Conservation (phyloP, 2,797 vertebrate genomes). For the Morelia viridis region DNA sequence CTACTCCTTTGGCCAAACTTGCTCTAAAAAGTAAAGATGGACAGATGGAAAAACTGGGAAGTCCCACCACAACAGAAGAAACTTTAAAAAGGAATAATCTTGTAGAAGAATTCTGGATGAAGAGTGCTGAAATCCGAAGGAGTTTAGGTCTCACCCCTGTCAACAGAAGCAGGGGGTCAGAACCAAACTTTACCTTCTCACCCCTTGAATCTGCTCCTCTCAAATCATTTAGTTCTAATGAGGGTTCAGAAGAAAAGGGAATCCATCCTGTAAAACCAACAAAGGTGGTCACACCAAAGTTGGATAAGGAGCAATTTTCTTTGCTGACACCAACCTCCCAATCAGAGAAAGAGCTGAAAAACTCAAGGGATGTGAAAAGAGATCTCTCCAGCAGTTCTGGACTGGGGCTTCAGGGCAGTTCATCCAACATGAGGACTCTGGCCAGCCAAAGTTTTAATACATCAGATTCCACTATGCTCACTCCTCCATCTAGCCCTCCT, state of each 20-base stretch:
- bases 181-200: constrained; percentile 73
- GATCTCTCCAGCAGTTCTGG: constrained; percentile 92
- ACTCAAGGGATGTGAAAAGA: constrained; percentile 75
- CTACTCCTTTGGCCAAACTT: constrained; percentile 80
- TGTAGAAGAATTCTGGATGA: constrained; percentile 96
- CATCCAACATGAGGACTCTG: constrained; percentile 81
- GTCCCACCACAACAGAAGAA: constrained; percentile 74
- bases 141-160: constrained; percentile 89
- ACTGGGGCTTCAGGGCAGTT: constrained; percentile 87
- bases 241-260: constrained; percentile 74
- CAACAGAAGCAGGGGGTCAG: constrained; percentile 78
- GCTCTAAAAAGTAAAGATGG: constrained; percentile 61
- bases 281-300: constrained; percentile 79
- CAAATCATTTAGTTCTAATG: constrained; percentile 69
- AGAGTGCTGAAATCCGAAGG: constrained; percentile 93
- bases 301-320: constrained; percentile 81
- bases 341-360: constrained; percentile 75
- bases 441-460: constrained; percentile 88
- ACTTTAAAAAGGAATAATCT: constrained; percentile 83
- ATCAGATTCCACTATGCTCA: constrained; percentile 92
- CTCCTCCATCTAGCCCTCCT: constrained; percentile 94
- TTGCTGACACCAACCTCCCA: constrained; percentile 75
- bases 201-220: constrained; percentile 65
- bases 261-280: constrained; percentile 75
- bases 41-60: constrained; percentile 66